phyloP scores from a whole-genome alignment of 2,888 invertebrate species.

The Matsumyia berberina region DNA sequence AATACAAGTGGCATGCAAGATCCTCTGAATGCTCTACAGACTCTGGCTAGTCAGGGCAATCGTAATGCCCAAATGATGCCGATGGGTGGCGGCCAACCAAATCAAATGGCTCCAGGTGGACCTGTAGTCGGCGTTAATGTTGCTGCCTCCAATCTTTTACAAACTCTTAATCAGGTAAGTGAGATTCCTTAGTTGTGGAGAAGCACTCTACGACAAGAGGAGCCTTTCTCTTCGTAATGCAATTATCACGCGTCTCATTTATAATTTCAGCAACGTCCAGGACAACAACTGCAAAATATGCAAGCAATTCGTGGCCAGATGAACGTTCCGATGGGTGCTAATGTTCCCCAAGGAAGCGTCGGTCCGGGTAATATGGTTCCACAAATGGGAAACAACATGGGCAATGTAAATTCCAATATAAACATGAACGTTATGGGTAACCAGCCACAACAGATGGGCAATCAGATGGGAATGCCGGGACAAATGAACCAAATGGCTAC shows the following conservation, averaged over 20 bases:
- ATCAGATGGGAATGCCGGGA: constrained; percentile 80
- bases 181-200: constrained; percentile 79
- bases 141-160: constrained; percentile 89
- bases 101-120: constrained; percentile 81
- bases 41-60: constrained; percentile 91
- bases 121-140: constrained; percentile 79
- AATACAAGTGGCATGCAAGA: constrained; percentile 86
- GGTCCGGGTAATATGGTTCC: constrained; percentile 79
- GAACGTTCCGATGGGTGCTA: constrained; percentile 81
- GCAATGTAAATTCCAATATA: constrained; percentile 84
- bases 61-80: constrained; percentile 86
- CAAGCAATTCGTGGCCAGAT: constrained; percentile 82
- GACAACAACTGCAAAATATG: constrained; percentile 83
- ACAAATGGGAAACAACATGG: constrained; percentile 83
- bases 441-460: constrained; percentile 79
- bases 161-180: constrained; percentile 89
- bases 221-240: too few species aligned
- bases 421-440: constrained; percentile 83
- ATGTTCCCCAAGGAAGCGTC: constrained; percentile 78
- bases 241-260: too few species aligned
- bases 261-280: constrained; percentile 81
- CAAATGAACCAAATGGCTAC: constrained; percentile 80
- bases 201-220: too few species aligned
- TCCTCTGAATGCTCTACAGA: constrained; percentile 95
- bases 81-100: constrained; percentile 84